Evolutionary conservation across 2,797 vertebrate species (phyloP), one percentile per base, ranked within the genome.

Genomic region (Tapera naevia): DNA sequence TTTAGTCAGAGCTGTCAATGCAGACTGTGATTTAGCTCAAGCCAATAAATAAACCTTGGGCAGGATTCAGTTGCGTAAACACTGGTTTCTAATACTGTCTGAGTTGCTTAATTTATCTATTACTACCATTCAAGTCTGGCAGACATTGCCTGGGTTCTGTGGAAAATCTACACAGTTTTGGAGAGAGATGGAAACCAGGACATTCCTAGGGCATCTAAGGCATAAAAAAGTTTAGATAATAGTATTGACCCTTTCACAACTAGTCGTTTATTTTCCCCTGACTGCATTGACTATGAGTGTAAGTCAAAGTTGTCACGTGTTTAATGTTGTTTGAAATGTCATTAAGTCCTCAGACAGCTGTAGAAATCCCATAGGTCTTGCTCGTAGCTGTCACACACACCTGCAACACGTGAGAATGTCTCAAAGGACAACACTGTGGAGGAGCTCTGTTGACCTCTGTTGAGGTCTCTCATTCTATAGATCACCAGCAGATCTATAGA

Each of bases 121-220:
- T 61, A 16, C 8, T 53, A 14, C 2, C 5, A 41, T 41, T 65
- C 46, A 9, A 12, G 18, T 2, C 13, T 72, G 37, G 13, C 8
- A 54, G 25, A 43, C 43, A 37, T 11, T 66, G 12, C 17, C 23
- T 5, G 60, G 22, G 25, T 64, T 17, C 32, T 48, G 8, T n/a
- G 30, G 18, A 80, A 94, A 66, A 73, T 24, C 11, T 81, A 10
- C 17, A 27, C 3, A 4, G 4, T 66, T 60, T 11, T 16, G 88
- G 21, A 71, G 9, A 9, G 18, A 58, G 10, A 7, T 80, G 46
- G 18, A 80, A 73, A 57, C 6, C 8, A 54, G n/a, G 8, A 35
- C 2, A 1, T 45, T 27, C 10, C 37, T 19, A 10, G 1, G 2
- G 1, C 22, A 41, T 37, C 32, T 30, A 48, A 70, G 13, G 13